phyloP scores from a whole-genome alignment of 2,888 invertebrate genomes.

The Xestoiulus laeticollis region DNA sequence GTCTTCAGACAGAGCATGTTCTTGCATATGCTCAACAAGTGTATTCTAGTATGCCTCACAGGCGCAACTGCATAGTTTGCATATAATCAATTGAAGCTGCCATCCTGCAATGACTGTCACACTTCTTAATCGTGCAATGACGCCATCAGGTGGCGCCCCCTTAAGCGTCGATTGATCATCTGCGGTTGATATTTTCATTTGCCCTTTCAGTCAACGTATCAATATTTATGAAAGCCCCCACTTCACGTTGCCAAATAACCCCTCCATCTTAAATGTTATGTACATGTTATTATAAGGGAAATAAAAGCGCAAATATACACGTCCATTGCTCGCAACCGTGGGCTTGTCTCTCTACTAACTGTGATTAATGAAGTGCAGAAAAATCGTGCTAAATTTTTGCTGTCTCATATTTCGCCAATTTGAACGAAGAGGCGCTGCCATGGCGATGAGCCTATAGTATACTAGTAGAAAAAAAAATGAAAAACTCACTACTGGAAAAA shows the following conservation, averaged over 20 bases:
- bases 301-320: constrained; percentile 12
- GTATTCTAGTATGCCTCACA: neutral
- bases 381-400: constrained; percentile 54
- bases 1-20: too few species aligned
- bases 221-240: constrained; percentile 23
- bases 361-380: constrained; percentile 54
- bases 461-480: neutral
- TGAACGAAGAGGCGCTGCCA: constrained; percentile 28
- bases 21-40: too few species aligned
- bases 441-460: neutral
- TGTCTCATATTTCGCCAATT: constrained; percentile 52
- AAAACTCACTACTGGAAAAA: neutral
- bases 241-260: neutral
- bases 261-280: constrained; percentile 35
- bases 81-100: neutral
- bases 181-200: constrained; percentile 44
- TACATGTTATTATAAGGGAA: constrained; percentile 26
- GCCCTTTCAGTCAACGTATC: constrained; percentile 33
- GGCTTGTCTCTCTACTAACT: constrained; percentile 34
- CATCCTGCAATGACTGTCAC: neutral
- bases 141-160: constrained; percentile 26
- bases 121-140: neutral
- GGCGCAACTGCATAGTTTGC: neutral
- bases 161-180: constrained; percentile 28
- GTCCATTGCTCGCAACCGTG: constrained; percentile 44